A percentile compares a stretch with the other conserved stretches of the same genome.
Conservation (phyloP, 2,888 invertebrate species). For the Chouioia cunea region DNA sequence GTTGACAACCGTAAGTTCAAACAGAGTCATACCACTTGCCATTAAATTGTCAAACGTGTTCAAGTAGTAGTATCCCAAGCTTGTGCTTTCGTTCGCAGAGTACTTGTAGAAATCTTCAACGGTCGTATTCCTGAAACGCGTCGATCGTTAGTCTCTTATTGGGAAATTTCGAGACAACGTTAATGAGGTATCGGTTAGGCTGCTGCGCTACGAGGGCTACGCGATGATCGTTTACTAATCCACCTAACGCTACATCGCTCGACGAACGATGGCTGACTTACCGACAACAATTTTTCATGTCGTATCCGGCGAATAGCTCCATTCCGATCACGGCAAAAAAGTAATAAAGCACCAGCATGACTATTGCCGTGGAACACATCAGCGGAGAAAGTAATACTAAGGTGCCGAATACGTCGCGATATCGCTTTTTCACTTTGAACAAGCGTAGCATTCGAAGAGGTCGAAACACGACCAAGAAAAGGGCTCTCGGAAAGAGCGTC, state of each 20-base stretch:
- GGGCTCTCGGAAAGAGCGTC: conserved; percentile 76
- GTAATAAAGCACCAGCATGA: conserved; percentile 87
- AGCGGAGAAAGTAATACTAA: conserved; percentile 84
- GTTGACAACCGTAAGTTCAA: conserved; percentile 91
- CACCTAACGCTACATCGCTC: too few species aligned
- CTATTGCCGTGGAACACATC: conserved; percentile 86
- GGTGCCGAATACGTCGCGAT: conserved; percentile 86
- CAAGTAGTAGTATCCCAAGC: conserved; percentile 86
- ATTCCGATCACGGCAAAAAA: conserved; percentile 92
- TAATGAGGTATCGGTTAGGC: too few species aligned
- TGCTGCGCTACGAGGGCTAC: too few species aligned
- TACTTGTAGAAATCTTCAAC: conserved; percentile 86
- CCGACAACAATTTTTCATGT: conserved; percentile 87
- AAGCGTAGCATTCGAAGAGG: conserved; percentile 78
- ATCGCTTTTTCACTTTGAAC: conserved; percentile 85
- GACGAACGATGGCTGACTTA: conserved; percentile 70
- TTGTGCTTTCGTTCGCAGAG: conserved; percentile 76
- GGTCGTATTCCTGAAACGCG: conserved; percentile 78
- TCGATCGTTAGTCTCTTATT: too few species aligned
- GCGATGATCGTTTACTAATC: too few species aligned
- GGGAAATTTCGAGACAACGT: too few species aligned
- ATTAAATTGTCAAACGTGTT: conserved; percentile 87
- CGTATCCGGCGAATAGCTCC: conserved; percentile 84
- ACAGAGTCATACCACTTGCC: conserved; percentile 84
- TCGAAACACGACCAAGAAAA: conserved; percentile 80